Conservation (phyloP, 2,113 vertebrate genomes). For the Pollimyrus isidori region DNA sequence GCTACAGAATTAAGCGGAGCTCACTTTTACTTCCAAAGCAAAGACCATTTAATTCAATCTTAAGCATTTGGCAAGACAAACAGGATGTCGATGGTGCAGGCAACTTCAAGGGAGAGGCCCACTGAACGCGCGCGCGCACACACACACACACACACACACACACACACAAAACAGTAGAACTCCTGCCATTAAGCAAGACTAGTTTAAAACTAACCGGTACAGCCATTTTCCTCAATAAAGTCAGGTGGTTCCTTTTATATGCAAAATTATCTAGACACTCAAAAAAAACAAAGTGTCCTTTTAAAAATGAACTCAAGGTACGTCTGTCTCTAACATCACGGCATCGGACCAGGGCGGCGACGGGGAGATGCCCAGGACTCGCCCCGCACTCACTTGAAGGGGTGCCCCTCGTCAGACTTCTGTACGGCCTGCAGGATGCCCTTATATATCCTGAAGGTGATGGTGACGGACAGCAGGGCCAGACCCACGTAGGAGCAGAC, state of each 20-base stretch:
- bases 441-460: conserved; percentile 97
- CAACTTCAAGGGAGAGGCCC: not conserved
- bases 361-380: not conserved
- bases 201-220: not conserved
- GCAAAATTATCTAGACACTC: not conserved
- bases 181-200: not conserved
- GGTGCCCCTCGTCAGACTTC: conserved; percentile 93
- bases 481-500: conserved; percentile 86
- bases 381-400: conserved; percentile 77
- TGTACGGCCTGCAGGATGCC: conserved; percentile 95
- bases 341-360: not conserved
- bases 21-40: not conserved
- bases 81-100: not conserved
- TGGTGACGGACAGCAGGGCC: conserved; percentile 85
- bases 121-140: not conserved
- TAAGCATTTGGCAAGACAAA: conserved; percentile 3
- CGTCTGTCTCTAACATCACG: not conserved
- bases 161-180: not conserved
- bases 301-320: not conserved
- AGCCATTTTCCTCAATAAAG: not conserved
- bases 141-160: not conserved
- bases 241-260: not conserved
- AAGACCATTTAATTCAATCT: conserved; percentile 18
- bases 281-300: not conserved
- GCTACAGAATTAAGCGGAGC: not conserved